Conservation (phyloP, 2,888 invertebrate species). For the Cryptus viduatorius region DNA sequence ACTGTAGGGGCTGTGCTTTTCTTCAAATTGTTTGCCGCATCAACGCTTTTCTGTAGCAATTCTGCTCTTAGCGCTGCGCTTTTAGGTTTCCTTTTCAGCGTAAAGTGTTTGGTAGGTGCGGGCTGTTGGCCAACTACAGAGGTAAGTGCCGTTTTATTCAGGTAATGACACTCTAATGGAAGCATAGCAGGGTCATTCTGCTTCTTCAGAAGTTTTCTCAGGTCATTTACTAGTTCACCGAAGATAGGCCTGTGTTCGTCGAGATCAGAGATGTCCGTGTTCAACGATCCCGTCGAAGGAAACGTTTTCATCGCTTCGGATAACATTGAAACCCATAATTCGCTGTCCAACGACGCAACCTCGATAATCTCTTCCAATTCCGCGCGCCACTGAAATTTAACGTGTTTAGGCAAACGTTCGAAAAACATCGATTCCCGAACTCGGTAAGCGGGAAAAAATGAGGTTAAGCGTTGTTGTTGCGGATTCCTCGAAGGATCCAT, state of each 20-base stretch:
- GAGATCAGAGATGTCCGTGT: slow-evolving; percentile 94
- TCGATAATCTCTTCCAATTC: slow-evolving; percentile 98
- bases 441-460: not conserved
- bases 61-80: slow-evolving; percentile 96
- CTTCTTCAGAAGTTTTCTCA: slow-evolving; percentile 92
- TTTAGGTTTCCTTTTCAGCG: slow-evolving; percentile 96
- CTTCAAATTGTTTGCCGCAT: slow-evolving; percentile 95
- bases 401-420: slow-evolving; percentile 46
- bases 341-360: slow-evolving; percentile 96
- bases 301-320: slow-evolving; percentile 98
- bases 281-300: slow-evolving; percentile 95
- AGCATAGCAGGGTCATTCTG: slow-evolving; percentile 94
- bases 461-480: not conserved
- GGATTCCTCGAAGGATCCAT: not conserved
- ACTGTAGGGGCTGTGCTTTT: slow-evolving; percentile 95
- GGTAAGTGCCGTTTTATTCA: slow-evolving; percentile 96
- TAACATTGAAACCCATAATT: slow-evolving; percentile 98
- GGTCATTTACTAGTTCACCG: slow-evolving; percentile 94
- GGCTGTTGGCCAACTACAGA: slow-evolving; percentile 95
- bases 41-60: slow-evolving; percentile 95
- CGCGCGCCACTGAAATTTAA: slow-evolving; percentile 92
- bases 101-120: slow-evolving; percentile 95
- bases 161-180: slow-evolving; percentile 97
- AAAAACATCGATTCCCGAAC: slow-evolving; percentile 74
- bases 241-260: slow-evolving; percentile 96